A percentile compares a stretch with the other conserved stretches of the same genome.
Conservation (phyloP, 2,888 invertebrate species). For the Oxyteleia sp. region DNA sequence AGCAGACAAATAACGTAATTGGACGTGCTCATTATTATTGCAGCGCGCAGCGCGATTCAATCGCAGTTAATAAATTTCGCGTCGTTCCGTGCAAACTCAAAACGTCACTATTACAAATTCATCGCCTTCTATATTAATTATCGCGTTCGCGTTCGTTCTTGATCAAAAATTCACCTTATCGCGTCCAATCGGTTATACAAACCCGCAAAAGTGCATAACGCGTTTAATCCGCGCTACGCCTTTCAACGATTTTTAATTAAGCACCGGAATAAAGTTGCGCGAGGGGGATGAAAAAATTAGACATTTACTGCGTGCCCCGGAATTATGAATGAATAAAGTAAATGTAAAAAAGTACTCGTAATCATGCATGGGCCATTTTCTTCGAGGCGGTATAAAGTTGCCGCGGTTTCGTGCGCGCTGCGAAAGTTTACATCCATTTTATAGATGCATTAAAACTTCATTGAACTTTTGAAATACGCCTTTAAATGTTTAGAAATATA, state of each 20-base stretch:
- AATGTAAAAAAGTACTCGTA: conserved; percentile 19
- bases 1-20: conserved; percentile 35
- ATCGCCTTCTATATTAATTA: background rate
- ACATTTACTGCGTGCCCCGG: background rate
- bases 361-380: conserved; percentile 46
- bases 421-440: conserved; percentile 32
- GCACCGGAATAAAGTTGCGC: conserved; percentile 1
- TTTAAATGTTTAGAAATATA: conserved; percentile 12
- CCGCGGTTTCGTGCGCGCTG: conserved; percentile 7
- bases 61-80: conserved; percentile 32
- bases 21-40: conserved; percentile 31
- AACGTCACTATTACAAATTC: conserved; percentile 18
- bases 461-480: conserved; percentile 25
- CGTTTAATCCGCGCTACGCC: conserved; percentile 24
- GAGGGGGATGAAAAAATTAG: conserved; percentile 24
- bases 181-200: conserved; percentile 18
- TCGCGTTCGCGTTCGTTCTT: background rate
- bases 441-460: conserved; percentile 42
- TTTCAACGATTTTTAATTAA: conserved; percentile 35
- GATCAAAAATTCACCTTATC: conserved; percentile 29
- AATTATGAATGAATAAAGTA: background rate
- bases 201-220: background rate
- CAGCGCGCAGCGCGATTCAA: conserved; percentile 20
- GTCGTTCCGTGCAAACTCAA: background rate
- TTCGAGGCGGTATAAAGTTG: conserved; percentile 22